phyloP scores from a whole-genome alignment of 2,797 vertebrate genomes.

The Serranus cabrilla region DNA sequence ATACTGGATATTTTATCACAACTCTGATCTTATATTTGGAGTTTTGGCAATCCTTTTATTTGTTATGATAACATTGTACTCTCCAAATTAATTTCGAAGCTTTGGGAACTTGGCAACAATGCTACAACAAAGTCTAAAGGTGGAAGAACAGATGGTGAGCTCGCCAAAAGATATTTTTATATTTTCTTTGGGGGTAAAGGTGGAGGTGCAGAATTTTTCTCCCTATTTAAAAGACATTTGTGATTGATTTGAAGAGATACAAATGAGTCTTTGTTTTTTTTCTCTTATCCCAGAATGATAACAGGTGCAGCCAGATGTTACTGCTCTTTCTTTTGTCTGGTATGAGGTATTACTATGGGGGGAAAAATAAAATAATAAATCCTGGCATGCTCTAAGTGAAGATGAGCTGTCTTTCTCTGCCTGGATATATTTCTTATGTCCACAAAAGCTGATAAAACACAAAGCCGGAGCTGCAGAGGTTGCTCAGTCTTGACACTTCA shows the following conservation, averaged over 20 bases:
- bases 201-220: too few species aligned
- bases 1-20: neutral
- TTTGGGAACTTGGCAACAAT: neutral
- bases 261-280: too few species aligned
- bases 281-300: too few species aligned
- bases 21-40: neutral
- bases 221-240: too few species aligned
- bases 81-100: too few species aligned
- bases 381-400: constrained; percentile 2
- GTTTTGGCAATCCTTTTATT: neutral
- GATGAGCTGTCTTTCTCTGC: neutral
- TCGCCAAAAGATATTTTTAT: neutral
- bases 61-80: neutral
- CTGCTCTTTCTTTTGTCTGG: too few species aligned
- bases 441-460: constrained; percentile 18
- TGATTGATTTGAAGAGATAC: too few species aligned
- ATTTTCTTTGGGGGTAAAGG: neutral
- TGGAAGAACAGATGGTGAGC: too few species aligned
- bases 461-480: constrained; percentile 21
- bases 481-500: constrained; percentile 3
- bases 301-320: too few species aligned
- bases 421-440: constrained; percentile 27
- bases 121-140: neutral
- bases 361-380: neutral
- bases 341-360: neutral